phyloP scores from a whole-genome alignment of 1,140 invertebrate genomes.

The Bombus pyrosoma region DNA sequence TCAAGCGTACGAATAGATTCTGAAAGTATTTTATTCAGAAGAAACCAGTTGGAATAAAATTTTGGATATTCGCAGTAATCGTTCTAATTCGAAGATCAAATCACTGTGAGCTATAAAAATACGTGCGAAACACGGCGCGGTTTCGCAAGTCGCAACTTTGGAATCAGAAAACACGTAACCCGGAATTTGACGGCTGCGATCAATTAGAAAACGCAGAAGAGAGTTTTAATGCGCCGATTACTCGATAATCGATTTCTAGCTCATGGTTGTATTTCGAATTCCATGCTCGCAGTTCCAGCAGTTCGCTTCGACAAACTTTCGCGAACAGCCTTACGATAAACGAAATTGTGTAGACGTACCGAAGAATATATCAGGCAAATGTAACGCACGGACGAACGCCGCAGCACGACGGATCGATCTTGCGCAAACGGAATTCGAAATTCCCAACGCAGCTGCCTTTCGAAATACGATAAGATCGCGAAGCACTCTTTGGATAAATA shows the following conservation, averaged over 20 bases:
- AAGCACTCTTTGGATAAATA: conserved; percentile 38
- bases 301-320: not conserved
- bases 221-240: not conserved
- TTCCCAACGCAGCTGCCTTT: not conserved
- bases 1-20: too few relatives aligned
- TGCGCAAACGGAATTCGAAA: conserved; percentile 12
- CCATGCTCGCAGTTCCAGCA: not conserved
- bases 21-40: too few relatives aligned
- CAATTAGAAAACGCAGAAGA: too few relatives aligned
- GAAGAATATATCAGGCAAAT: not conserved
- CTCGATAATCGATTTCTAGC: not conserved
- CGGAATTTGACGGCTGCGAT: too few relatives aligned
- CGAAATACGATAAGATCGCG: conserved; percentile 8
- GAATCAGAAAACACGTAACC: too few relatives aligned
- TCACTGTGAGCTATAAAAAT: too few relatives aligned
- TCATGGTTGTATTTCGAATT: not conserved
- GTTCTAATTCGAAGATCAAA: too few relatives aligned
- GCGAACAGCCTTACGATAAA: not conserved
- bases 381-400: not conserved
- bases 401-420: not conserved
- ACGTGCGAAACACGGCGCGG: too few relatives aligned
- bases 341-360: not conserved
- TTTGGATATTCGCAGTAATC: too few relatives aligned
- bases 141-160: too few relatives aligned
- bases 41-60: too few relatives aligned